These are phyloP conservation scores for Augiades crinisus DNA, from an alignment of 2,888 invertebrate genomes.

Conservation along the genomic window DNA sequence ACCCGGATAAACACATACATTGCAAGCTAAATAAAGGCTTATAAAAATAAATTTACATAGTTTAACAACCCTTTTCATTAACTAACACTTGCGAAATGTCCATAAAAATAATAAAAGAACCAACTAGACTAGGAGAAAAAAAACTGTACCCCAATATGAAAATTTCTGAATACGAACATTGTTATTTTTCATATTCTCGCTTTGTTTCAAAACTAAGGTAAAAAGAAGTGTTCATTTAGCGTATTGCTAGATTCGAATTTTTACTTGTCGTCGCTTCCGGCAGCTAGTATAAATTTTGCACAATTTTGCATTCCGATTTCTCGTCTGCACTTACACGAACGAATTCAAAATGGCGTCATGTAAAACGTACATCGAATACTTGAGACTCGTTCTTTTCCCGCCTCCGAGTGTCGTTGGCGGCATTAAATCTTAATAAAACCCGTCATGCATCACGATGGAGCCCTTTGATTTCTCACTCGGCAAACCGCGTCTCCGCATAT, in stretches of 20 bases:
- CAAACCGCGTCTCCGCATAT: constrained; percentile 77
- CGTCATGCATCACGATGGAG: constrained; percentile 74
- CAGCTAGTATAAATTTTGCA: constrained; percentile 27
- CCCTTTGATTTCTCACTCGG: constrained; percentile 80
- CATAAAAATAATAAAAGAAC: constrained; percentile 6
- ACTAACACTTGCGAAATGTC: background rate
- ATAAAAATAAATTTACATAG: background rate
- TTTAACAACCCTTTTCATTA: background rate
- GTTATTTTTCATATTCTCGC: constrained; percentile 25
- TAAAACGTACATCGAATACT: constrained; percentile 73
- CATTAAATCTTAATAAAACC: constrained; percentile 81
- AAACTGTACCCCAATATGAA: constrained; percentile 14
- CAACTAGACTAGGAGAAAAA: constrained; percentile 2
- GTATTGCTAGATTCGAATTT: constrained; percentile 27
- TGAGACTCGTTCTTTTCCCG: constrained; percentile 79
- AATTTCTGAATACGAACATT: constrained; percentile 16
- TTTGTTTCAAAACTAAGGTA: constrained; percentile 27
- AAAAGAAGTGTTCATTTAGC: constrained; percentile 27
- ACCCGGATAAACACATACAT: too few relatives aligned
- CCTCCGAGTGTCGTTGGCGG: constrained; percentile 78
- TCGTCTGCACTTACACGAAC: constrained; percentile 56
- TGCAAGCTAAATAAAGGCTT: background rate
- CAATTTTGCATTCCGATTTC: constrained; percentile 31
- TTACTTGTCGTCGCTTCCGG: constrained; percentile 24
- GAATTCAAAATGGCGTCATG: constrained; percentile 74